A percentile compares a stretch with the other conserved stretches of the same genome.
Conservation (phyloP, 2,113 vertebrate genomes). For the Entelurus aequoreus region DNA sequence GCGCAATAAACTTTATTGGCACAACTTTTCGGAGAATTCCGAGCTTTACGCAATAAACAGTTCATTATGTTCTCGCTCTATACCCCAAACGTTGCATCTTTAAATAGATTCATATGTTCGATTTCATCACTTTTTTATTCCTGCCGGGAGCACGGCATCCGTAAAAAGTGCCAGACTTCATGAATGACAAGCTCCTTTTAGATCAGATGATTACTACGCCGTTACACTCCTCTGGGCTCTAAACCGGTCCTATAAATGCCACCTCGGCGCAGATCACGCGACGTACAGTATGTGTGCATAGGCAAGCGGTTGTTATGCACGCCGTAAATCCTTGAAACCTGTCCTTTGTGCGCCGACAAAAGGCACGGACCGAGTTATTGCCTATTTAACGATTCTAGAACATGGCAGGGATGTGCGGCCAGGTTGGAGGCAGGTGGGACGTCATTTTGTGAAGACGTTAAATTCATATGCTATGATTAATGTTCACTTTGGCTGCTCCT, state of each 20-base stretch:
- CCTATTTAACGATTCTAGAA: no score
- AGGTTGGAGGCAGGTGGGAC: no score
- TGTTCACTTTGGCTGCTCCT: no score
- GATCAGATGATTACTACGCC: constrained; percentile 22
- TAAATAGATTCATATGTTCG: not conserved
- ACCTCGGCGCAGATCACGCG: constrained; percentile 13
- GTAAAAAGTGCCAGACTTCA: not conserved
- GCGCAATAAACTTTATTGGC: not conserved
- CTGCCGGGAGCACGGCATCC: not conserved
- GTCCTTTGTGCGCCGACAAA: no score
- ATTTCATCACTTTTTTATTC: not conserved
- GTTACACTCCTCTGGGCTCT: constrained; percentile 24
- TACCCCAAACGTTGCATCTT: no score
- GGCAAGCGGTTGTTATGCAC: constrained; percentile 2
- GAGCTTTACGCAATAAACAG: not conserved
- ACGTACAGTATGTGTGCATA: constrained; percentile 12
- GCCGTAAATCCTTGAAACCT: constrained; percentile 32
- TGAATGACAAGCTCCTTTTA: constrained; percentile 23
- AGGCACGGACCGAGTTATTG: no score
- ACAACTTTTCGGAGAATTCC: not conserved
- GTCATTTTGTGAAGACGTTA: no score
- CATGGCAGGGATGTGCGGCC: no score
- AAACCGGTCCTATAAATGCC: constrained; percentile 29
- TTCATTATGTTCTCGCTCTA: not conserved
- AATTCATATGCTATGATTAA: no score